Evolutionary conservation across 2,797 vertebrate genomes (phyloP).

Genomic region (Pipistrellus pipistrellus): DNA sequence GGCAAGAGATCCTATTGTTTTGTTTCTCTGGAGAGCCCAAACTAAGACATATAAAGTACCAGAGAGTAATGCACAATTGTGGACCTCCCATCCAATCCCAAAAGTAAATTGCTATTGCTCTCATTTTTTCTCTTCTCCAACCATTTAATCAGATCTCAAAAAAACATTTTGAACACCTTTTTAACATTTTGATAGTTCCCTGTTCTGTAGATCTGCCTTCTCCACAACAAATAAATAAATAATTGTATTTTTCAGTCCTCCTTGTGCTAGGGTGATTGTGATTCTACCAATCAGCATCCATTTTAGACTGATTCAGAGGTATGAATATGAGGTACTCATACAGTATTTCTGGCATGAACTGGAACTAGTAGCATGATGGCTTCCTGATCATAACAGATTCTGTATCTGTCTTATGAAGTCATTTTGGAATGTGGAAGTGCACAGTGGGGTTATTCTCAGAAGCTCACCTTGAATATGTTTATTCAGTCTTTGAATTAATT

Average conservation of each 20-base stretch:
- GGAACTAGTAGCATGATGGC: neutral
- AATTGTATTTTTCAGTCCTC: neutral
- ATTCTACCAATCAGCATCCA: neutral
- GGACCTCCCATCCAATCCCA: neutral
- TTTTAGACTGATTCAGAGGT: neutral
- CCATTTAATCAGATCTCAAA: neutral
- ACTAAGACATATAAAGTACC: neutral
- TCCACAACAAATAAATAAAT: slow-evolving; percentile 2
- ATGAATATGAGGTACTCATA: neutral
- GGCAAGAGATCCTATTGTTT: neutral
- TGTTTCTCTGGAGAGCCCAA: neutral
- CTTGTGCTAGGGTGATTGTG: neutral
- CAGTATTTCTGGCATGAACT: slow-evolving; percentile 9
- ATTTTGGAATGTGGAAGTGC: neutral
- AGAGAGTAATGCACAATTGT: neutral
- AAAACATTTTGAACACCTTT: slow-evolving; percentile 1
- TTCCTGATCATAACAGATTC: neutral
- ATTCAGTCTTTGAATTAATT: neutral
- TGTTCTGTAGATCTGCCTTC: neutral
- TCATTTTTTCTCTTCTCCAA: neutral
- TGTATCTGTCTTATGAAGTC: neutral
- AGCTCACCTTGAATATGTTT: neutral
- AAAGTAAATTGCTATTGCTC: neutral
- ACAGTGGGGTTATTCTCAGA: neutral
- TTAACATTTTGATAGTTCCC: slow-evolving; percentile 7